Evolutionary conservation across 2,888 invertebrate species (phyloP).

Genomic region (Spatulosminthurus flaviceps): DNA sequence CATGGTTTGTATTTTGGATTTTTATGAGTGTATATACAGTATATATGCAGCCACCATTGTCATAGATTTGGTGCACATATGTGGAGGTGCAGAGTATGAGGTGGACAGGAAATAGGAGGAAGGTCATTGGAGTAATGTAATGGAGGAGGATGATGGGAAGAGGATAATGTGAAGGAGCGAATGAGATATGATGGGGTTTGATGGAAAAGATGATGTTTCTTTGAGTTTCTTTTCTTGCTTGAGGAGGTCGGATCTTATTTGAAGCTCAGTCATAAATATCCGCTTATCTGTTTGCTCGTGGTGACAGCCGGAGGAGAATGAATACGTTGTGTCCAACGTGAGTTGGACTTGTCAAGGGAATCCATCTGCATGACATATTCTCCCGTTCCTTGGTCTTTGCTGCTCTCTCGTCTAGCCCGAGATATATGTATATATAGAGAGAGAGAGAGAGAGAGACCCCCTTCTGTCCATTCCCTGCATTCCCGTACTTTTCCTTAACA

Average conservation of each 20-base stretch:
- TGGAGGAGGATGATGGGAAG: too few species aligned
- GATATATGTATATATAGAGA: too few species aligned
- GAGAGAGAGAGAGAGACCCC: too few species aligned
- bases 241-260: neutral
- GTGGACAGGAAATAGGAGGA: conserved; percentile 11
- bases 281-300: conserved; percentile 45
- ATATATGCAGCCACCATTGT: too few species aligned
- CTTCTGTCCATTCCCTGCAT: conserved; percentile 33
- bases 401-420: neutral
- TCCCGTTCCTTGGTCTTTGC: too few species aligned
- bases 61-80: too few species aligned
- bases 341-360: conserved; percentile 31
- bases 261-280: conserved; percentile 45
- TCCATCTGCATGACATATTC: conserved; percentile 13
- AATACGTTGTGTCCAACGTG: conserved; percentile 42
- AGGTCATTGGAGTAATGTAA: neutral
- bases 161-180: too few species aligned
- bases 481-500: neutral
- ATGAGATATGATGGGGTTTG: too few species aligned
- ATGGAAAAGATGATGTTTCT: too few species aligned
- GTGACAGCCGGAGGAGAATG: conserved; percentile 46
- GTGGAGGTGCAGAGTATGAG: too few species aligned
- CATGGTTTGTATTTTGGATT: neutral
- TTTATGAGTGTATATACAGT: too few species aligned
- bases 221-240: too few species aligned